Percentiles rank a stretch among this genome's conserved stretches.
Conservation (phyloP, 2,797 vertebrate species). For the Melanotaenia parkinsoni region DNA sequence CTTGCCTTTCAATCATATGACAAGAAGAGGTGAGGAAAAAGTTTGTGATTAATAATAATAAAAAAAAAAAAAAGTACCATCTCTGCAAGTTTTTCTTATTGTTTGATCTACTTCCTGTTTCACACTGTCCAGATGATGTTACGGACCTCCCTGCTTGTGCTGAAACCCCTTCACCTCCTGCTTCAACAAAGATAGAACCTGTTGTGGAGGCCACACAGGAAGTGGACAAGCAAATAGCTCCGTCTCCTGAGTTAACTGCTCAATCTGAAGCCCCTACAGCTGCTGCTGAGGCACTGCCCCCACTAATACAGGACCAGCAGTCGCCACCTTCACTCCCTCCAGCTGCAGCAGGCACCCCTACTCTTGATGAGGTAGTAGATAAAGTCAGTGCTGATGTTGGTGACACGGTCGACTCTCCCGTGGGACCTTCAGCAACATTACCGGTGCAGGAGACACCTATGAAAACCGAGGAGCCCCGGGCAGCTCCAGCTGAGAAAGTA, state of each 20-base stretch:
- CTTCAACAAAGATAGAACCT: conserved; percentile 48
- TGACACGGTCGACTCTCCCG: conserved; percentile 78
- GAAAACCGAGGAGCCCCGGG: conserved; percentile 55
- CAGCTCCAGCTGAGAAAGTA: conserved; percentile 28
- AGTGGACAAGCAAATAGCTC: conserved; percentile 40
- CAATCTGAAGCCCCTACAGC: conserved; percentile 55
- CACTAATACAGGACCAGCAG: conserved; percentile 70
- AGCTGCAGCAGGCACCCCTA: conserved; percentile 23
- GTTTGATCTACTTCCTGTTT: background rate
- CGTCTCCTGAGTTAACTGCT: conserved; percentile 40
- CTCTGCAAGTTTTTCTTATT: background rate
- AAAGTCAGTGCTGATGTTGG: conserved; percentile 37
- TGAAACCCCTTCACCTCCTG: conserved; percentile 63
- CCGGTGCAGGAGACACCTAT: conserved; percentile 54
- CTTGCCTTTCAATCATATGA: conserved; percentile 81
- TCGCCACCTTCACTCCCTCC: conserved; percentile 52
- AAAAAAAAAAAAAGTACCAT: background rate
- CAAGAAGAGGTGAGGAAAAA: conserved; percentile 82
- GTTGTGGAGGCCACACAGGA: conserved; percentile 59
- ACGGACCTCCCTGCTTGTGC: conserved; percentile 43
- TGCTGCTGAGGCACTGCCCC: conserved; percentile 59
- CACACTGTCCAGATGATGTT: conserved; percentile 64
- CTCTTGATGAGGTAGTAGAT: conserved; percentile 44
- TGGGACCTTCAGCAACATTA: conserved; percentile 45
- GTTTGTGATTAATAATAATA: background rate